Evolutionary conservation across 2,888 invertebrate species (phyloP).

Genomic region (Trichopoda pennipes): DNA sequence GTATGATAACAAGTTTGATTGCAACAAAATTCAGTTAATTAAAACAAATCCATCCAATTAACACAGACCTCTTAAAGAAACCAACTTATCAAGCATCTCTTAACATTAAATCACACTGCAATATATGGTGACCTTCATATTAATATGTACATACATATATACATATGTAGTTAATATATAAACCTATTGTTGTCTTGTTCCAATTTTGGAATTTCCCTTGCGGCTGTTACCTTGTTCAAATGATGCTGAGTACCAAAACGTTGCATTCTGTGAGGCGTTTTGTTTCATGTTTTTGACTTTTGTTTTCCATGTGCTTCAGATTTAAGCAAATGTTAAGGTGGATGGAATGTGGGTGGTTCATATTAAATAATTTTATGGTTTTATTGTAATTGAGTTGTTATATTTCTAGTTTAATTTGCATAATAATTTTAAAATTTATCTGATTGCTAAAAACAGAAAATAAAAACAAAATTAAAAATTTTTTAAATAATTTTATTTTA

Average conservation of each 20-base stretch:
- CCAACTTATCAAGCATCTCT: background rate
- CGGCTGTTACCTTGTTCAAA: conserved; percentile 47
- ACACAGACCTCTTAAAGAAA: conserved; percentile 2
- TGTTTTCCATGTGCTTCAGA: conserved; percentile 1
- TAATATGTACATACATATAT: too few species aligned
- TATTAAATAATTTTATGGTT: too few species aligned
- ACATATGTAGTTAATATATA: background rate
- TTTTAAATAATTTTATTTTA: too few species aligned
- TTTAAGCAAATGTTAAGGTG: conserved; percentile 1
- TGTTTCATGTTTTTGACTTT: conserved; percentile 33
- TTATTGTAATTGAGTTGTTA: too few species aligned
- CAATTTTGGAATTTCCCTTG: conserved; percentile 23
- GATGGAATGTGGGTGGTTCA: background rate
- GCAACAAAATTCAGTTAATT: background rate
- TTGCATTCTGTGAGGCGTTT: conserved; percentile 38
- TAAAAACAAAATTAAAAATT: too few species aligned
- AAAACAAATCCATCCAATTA: conserved; percentile 7
- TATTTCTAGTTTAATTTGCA: too few species aligned
- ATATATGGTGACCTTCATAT: conserved; percentile 27
- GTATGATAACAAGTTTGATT: background rate
- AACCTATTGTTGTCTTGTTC: conserved; percentile 8
- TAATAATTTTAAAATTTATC: too few species aligned
- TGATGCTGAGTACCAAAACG: conserved; percentile 15
- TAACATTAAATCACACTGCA: conserved; percentile 11
- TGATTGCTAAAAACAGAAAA: too few species aligned